These are phyloP conservation scores for Timema cristinae DNA, from an alignment of 2,888 invertebrate genomes.

Conservation along the genomic window DNA sequence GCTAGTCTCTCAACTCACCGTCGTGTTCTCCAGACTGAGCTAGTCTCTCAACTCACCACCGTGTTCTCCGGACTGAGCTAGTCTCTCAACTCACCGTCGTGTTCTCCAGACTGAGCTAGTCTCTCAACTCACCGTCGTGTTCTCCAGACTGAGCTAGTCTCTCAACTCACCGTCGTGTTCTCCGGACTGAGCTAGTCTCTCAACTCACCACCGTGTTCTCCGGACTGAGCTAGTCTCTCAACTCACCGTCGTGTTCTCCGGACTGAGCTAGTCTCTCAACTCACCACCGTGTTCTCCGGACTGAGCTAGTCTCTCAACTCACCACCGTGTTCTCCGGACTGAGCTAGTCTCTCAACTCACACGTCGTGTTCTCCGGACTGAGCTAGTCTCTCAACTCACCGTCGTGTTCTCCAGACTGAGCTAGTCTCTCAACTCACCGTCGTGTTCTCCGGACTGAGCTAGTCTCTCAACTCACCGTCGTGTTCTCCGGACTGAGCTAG, in stretches of 20 bases:
- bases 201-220: constrained; percentile 57
- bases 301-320: constrained; percentile 49
- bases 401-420: constrained; percentile 62
- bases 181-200: constrained; percentile 55
- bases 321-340: constrained; percentile 62
- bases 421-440: constrained; percentile 49
- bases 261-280: constrained; percentile 52
- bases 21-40: constrained; percentile 63
- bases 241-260: constrained; percentile 59
- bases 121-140: constrained; percentile 51
- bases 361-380: constrained; percentile 62
- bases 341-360: constrained; percentile 50
- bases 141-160: constrained; percentile 59
- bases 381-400: constrained; percentile 48
- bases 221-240: constrained; percentile 52
- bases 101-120: constrained; percentile 61
- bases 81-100: constrained; percentile 50
- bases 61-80: constrained; percentile 63
- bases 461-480: constrained; percentile 49
- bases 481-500: constrained; percentile 63
- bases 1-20: constrained; percentile 48
- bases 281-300: constrained; percentile 61
- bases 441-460: constrained; percentile 63
- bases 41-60: constrained; percentile 50
- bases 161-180: constrained; percentile 55